Evolutionary conservation across 1,140 invertebrate genomes (phyloP), one percentile per base, ranked within the genome.

Genomic region (Drosophila subpulchrella): DNA sequence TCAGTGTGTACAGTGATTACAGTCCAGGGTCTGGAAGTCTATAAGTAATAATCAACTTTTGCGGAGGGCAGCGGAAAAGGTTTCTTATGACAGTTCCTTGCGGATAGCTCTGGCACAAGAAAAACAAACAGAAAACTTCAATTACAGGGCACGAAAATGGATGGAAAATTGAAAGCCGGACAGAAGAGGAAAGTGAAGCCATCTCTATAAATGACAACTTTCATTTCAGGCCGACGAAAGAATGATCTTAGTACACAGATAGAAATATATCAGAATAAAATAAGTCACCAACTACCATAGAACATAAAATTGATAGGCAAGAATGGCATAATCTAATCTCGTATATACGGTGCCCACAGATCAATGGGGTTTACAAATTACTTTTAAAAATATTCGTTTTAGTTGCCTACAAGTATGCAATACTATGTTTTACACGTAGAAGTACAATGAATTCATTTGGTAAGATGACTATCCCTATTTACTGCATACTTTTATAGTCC

Each of bases 41-140:
- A 66, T 66, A 75, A 67, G 72, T 75, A 75, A 75, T 75, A 75
- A 75, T 75, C 73, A 75, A 75, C 54, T 67, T 68, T 44, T 68
- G 65, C 15, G 42, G 13, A 42, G 32, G 38, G 20, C 58, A 20
- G 61, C 56, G 46, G 44, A 66, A 68, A 68, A 68, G 65, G 65
- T 68, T 58, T 71, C 68, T 58, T 50, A 58, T 72, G 68, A 72
- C 68, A 72, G 68, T 72, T 72, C 53, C 39, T 58, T 50, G 44
- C 30, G 27, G n/a, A 12, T 8, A 47, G 51, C n/a, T 71, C 34
- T 24, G 42, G 44, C 8, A 7, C 41, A 48, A 42, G 61, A 15
- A 75, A 74, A 66, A 75, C 46, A 66, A 75, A 75, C 54, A 58
- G 53, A 75, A 76, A 75, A 72, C 68, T 72, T 72, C 66, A 72